Conservation (phyloP, 2,797 vertebrate species). For the Apogon talboti region DNA sequence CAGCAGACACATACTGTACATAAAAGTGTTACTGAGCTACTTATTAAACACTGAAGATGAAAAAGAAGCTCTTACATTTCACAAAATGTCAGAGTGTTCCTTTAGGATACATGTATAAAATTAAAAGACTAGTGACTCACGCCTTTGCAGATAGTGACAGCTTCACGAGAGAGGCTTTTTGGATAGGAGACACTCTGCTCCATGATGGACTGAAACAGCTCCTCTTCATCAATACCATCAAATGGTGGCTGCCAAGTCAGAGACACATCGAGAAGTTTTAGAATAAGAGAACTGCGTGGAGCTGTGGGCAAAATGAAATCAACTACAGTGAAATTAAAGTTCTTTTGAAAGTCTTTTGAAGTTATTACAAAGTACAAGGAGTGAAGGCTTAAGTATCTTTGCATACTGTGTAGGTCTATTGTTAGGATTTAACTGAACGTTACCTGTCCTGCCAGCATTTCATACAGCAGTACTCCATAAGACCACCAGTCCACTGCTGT, state of each 20-base stretch:
- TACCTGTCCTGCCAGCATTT: conserved; percentile 95
- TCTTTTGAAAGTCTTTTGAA: conserved; percentile 47
- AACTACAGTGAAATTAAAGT: conserved; percentile 44
- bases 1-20: too few relatives aligned
- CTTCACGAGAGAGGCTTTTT: conserved; percentile 90
- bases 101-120: conserved; percentile 2
- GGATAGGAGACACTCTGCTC: conserved; percentile 92
- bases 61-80: background rate
- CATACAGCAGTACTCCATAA: conserved; percentile 91
- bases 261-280: conserved; percentile 18
- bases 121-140: conserved; percentile 69
- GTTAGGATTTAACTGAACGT: conserved; percentile 30
- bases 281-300: conserved; percentile 3
- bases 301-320: conserved; percentile 22
- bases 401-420: conserved; percentile 1
- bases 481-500: conserved; percentile 96
- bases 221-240: conserved; percentile 93
- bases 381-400: conserved; percentile 27
- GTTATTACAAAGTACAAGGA: conserved; percentile 46
- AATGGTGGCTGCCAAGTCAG: conserved; percentile 86
- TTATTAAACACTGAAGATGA: conserved; percentile 8
- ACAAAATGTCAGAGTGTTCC: conserved; percentile 1
- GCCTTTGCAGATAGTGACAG: conserved; percentile 93
- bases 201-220: conserved; percentile 95
- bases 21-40: background rate